phyloP scores from a whole-genome alignment of 2,113 vertebrate species.

The Hipposideros armiger region DNA sequence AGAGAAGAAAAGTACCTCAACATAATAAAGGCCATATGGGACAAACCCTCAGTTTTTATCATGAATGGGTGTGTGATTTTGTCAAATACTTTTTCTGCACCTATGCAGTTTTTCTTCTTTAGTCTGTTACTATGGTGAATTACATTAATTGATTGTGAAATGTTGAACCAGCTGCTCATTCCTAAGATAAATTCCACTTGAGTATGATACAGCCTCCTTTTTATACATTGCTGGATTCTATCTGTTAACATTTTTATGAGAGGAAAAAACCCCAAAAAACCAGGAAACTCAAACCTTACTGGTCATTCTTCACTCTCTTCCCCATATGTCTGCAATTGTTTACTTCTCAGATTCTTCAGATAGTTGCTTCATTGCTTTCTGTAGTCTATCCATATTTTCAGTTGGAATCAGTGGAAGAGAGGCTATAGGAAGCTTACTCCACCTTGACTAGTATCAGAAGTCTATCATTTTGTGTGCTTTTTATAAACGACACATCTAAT shows the following conservation, averaged over 20 bases:
- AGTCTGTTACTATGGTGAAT: constrained; percentile 7
- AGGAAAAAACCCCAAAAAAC: background rate
- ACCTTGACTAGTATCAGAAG: background rate
- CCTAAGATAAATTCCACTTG: background rate
- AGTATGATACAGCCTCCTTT: background rate
- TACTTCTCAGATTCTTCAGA: background rate
- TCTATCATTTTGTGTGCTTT: background rate
- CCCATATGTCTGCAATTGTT: background rate
- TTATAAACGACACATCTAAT: background rate
- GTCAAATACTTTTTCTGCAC: background rate
- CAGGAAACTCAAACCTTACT: background rate
- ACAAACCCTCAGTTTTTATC: background rate
- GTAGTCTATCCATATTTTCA: background rate
- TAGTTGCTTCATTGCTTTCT: background rate
- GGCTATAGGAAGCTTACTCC: background rate
- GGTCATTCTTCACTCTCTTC: background rate
- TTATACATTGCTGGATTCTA: background rate
- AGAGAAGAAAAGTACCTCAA: too few relatives aligned
- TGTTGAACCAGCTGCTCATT: background rate
- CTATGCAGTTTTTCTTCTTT: background rate
- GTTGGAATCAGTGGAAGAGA: background rate
- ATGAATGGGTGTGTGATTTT: constrained; percentile 28
- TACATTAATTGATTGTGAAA: constrained; percentile 8
- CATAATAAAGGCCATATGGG: too few relatives aligned
- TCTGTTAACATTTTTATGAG: constrained; percentile 26